phyloP scores from a whole-genome alignment of 1,140 invertebrate species.

The Laodelphax striatellus region DNA sequence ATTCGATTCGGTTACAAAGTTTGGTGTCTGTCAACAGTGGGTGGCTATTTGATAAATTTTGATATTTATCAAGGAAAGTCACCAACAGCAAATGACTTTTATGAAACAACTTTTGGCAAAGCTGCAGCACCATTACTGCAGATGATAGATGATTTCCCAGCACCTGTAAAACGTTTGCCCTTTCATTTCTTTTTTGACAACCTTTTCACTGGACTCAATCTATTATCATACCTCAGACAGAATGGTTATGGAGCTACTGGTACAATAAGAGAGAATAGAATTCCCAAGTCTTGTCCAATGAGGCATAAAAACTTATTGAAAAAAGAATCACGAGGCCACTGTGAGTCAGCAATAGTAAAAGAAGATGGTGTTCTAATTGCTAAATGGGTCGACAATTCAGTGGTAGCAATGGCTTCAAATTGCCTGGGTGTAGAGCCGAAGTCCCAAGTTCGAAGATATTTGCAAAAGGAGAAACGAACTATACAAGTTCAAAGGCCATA shows the following conservation, averaged over 20 bases:
- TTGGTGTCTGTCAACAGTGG: slow-evolving; percentile 10
- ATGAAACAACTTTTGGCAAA: slow-evolving; percentile 25
- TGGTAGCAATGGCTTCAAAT: slow-evolving; percentile 5
- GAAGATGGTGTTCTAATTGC: slow-evolving; percentile 6
- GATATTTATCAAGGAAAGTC: slow-evolving; percentile 15
- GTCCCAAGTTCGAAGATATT: slow-evolving; percentile 5
- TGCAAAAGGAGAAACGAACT: slow-evolving; percentile 2
- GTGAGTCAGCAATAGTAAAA: slow-evolving; percentile 1
- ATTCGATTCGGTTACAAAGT: slow-evolving; percentile 17
- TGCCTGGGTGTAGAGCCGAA: slow-evolving; percentile 3
- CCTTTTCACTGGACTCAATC: slow-evolving; percentile 23
- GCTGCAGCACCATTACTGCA: slow-evolving; percentile 17
- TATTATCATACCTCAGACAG: slow-evolving; percentile 18
- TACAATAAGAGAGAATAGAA: slow-evolving; percentile 22
- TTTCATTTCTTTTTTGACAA: slow-evolving; percentile 25
- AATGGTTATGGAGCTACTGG: slow-evolving; percentile 19
- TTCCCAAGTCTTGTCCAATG: slow-evolving; percentile 18
- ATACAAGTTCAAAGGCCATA: neutral
- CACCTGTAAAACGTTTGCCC: slow-evolving; percentile 1
- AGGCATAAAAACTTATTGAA: slow-evolving; percentile 15
- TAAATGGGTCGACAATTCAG: slow-evolving; percentile 11
- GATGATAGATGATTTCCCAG: slow-evolving; percentile 21
- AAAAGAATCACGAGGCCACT: slow-evolving; percentile 9
- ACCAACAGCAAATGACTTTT: slow-evolving; percentile 6
- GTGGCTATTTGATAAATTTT: slow-evolving; percentile 15